Percentiles rank a stretch among this genome's conserved stretches.
phyloP scores from a whole-genome alignment of 2,113 vertebrate species.

The Leptobrachium ailaonicum region DNA sequence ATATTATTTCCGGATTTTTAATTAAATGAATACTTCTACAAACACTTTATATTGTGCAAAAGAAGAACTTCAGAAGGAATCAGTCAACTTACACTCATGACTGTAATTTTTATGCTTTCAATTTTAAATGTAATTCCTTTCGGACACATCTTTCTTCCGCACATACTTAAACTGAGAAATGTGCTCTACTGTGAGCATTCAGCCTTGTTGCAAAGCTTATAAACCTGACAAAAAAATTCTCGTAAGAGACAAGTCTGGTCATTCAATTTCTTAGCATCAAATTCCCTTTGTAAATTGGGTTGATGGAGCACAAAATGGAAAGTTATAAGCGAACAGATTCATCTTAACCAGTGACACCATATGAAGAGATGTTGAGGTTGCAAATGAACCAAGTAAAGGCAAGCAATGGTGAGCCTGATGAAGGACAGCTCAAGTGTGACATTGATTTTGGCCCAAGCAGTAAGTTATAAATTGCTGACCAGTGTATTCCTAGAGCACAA shows the following conservation, averaged over 20 bases:
- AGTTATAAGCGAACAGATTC: constrained; percentile 64
- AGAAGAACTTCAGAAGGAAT: too few species aligned
- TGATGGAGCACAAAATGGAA: constrained; percentile 62
- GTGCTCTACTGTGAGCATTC: neutral
- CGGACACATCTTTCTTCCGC: neutral
- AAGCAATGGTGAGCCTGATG: constrained; percentile 62
- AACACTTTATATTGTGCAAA: too few species aligned
- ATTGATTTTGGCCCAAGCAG: constrained; percentile 47
- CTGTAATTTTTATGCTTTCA: neutral
- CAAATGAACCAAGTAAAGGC: constrained; percentile 69
- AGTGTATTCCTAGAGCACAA: constrained; percentile 52
- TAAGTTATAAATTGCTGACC: constrained; percentile 54
- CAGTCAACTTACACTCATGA: too few species aligned
- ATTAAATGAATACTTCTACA: too few species aligned
- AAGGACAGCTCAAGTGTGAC: constrained; percentile 69
- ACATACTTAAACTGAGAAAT: neutral
- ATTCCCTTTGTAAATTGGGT: constrained; percentile 66
- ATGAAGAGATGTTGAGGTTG: constrained; percentile 67
- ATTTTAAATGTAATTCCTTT: neutral
- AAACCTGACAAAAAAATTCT: constrained; percentile 11
- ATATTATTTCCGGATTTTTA: too few species aligned
- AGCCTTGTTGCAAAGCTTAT: neutral
- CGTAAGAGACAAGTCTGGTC: constrained; percentile 46
- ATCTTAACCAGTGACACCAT: constrained; percentile 65
- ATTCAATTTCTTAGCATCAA: constrained; percentile 64